Evolutionary conservation across 1,140 invertebrate genomes (phyloP).

Genomic region (Orchestia grillus): DNA sequence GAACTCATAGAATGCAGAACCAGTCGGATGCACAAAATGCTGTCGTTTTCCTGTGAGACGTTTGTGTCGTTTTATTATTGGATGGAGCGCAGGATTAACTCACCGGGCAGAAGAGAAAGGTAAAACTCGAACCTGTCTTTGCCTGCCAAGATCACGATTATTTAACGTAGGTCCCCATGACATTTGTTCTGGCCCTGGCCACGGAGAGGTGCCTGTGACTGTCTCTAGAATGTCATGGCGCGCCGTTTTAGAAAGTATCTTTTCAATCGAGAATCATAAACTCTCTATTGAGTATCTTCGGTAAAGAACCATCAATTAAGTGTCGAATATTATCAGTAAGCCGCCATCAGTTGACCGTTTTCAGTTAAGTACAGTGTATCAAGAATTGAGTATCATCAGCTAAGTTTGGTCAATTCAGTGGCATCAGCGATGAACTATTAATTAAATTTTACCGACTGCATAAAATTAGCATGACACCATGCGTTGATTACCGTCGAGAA

Average conservation of each 20-base stretch:
- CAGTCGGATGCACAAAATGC: neutral
- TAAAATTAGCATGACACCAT: too few relatives aligned
- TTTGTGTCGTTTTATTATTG: neutral
- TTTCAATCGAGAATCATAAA: neutral
- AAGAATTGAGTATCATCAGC: neutral
- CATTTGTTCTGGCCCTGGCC: neutral
- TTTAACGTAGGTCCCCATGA: neutral
- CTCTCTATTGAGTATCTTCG: too few relatives aligned
- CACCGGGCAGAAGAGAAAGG: neutral
- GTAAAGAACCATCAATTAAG: too few relatives aligned
- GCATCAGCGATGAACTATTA: neutral
- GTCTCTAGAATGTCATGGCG: neutral
- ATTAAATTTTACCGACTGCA: neutral
- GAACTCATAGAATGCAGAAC: neutral
- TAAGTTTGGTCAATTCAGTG: neutral
- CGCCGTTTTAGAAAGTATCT: neutral
- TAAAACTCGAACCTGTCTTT: constrained; percentile 31
- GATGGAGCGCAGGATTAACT: neutral
- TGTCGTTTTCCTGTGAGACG: neutral
- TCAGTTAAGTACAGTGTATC: neutral
- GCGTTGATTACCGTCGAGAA: neutral
- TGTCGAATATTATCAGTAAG: too few relatives aligned
- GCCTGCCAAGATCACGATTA: neutral
- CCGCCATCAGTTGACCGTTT: too few relatives aligned
- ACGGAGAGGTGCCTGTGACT: neutral